phyloP scores from a whole-genome alignment of 2,888 invertebrate species.

The Prenolepis imparis region DNA sequence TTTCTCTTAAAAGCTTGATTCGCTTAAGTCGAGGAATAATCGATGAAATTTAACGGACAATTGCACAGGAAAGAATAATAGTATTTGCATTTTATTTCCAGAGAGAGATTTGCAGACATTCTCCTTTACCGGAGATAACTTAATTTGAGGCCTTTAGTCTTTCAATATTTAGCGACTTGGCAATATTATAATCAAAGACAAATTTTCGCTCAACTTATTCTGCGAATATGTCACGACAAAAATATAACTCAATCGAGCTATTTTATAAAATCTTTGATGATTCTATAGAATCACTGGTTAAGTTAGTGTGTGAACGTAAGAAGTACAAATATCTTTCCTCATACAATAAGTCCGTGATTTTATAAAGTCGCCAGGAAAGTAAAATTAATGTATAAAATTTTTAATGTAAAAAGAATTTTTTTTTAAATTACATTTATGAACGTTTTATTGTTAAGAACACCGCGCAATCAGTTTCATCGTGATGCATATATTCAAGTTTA shows the following conservation, averaged over 20 bases:
- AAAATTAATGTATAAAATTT: not conserved
- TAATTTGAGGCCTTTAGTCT: not conserved
- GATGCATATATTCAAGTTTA: not conserved
- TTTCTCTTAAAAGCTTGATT: not conserved
- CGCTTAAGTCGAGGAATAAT: not conserved
- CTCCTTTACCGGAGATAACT: not conserved
- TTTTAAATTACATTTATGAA: not conserved
- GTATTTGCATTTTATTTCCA: not conserved
- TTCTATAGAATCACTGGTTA: conserved; percentile 11
- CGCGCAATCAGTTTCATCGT: not conserved
- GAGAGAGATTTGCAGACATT: not conserved
- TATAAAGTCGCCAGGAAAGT: not conserved
- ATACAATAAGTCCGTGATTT: conserved; percentile 11
- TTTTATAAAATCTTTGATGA: conserved; percentile 6
- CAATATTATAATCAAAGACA: not conserved
- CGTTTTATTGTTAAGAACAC: not conserved
- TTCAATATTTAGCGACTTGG: conserved; percentile 9
- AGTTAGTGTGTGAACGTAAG: not conserved
- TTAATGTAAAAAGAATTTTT: conserved; percentile 9
- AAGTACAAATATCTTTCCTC: conserved; percentile 1
- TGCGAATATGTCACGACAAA: not conserved
- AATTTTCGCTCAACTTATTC: conserved; percentile 3
- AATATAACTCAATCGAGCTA: not conserved
- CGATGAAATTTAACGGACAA: not conserved
- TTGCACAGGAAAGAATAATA: not conserved